phyloP scores from a whole-genome alignment of 2,797 vertebrate species.

The Acipenser oxyrinchus region DNA sequence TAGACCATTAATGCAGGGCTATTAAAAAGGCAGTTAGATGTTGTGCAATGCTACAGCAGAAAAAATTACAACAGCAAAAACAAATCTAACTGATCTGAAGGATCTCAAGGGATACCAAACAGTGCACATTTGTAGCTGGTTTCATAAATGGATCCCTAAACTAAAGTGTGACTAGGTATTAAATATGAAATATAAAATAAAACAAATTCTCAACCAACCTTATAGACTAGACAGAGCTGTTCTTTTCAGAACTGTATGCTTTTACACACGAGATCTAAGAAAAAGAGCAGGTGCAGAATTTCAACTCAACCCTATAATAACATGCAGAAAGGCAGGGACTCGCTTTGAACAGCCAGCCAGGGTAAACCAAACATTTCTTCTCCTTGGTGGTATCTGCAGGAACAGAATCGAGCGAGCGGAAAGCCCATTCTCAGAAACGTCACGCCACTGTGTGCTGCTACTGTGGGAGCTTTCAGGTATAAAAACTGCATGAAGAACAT shows the following conservation, averaged over 20 bases:
- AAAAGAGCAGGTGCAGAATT: too few species aligned
- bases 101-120: background rate
- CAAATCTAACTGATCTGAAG: too few species aligned
- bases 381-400: slow-evolving; percentile 6
- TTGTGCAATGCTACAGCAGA: background rate
- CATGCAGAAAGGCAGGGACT: too few species aligned
- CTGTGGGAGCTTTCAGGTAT: slow-evolving; percentile 19
- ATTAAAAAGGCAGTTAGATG: too few species aligned
- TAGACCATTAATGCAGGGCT: too few species aligned
- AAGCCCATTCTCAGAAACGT: slow-evolving; percentile 9
- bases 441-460: slow-evolving; percentile 19
- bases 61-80: background rate
- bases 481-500: slow-evolving; percentile 23
- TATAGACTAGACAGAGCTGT: too few species aligned
- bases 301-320: too few species aligned
- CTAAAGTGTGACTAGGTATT: too few species aligned
- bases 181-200: too few species aligned
- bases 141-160: slow-evolving; percentile 8
- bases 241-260: too few species aligned
- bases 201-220: too few species aligned
- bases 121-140: slow-evolving; percentile 1
- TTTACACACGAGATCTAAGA: too few species aligned
- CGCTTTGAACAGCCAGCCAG: background rate
- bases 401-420: slow-evolving; percentile 11
- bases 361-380: background rate